A percentile compares a stretch with the other conserved stretches of the same genome.
Evolutionary conservation across 2,888 invertebrate species (phyloP).

Genomic region (Epinotia brunnichana): DNA sequence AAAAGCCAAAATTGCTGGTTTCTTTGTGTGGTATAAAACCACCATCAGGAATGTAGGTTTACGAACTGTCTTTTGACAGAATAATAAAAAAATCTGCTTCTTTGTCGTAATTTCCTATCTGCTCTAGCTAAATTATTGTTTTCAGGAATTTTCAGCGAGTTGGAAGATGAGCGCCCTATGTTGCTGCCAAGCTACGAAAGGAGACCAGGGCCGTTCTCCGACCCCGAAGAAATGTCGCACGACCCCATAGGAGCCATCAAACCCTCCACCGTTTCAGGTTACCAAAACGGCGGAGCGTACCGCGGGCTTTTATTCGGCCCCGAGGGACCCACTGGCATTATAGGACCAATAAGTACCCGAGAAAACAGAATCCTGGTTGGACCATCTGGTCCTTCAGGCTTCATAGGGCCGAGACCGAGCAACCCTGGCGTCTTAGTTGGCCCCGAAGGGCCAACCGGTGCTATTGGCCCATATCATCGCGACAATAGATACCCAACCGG

Average conservation of each 20-base stretch:
- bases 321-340: constrained; percentile 17
- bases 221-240: constrained; percentile 6
- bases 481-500: constrained; percentile 64
- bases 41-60: no score
- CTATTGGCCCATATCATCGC: constrained; percentile 52
- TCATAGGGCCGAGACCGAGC: constrained; percentile 8
- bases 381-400: constrained; percentile 13
- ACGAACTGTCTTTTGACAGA: no score
- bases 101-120: no score
- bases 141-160: constrained; percentile 72
- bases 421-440: neutral
- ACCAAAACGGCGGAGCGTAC: constrained; percentile 6
- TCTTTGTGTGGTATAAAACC: no score
- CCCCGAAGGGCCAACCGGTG: constrained; percentile 65
- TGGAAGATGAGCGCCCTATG: constrained; percentile 67
- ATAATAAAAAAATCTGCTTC: no score
- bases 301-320: constrained; percentile 6
- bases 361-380: constrained; percentile 52
- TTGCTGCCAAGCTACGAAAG: constrained; percentile 55
- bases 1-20: no score
- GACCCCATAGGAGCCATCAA: constrained; percentile 52
- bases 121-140: constrained; percentile 18
- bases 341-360: constrained; percentile 53
- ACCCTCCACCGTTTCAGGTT: constrained; percentile 55
- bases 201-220: constrained; percentile 28